Evolutionary conservation across 2,888 invertebrate species (phyloP).

Genomic region (Trachelus stipa): DNA sequence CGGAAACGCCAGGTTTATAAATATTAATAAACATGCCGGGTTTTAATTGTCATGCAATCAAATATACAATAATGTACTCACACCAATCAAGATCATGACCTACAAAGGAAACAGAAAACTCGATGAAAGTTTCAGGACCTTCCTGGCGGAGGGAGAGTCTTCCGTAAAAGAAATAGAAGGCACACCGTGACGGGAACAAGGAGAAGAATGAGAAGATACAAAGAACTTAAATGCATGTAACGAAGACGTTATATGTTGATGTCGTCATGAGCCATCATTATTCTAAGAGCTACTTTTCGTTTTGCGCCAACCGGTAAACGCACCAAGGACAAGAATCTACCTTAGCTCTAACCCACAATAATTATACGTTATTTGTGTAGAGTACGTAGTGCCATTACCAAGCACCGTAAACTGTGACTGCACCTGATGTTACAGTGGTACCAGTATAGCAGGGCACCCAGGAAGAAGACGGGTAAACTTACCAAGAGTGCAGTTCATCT

Average conservation of each 20-base stretch:
- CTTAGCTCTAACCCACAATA: not conserved
- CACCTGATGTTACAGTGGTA: not conserved
- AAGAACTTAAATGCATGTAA: not conserved
- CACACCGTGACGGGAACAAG: not conserved
- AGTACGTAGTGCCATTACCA: not conserved
- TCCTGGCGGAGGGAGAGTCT: not conserved
- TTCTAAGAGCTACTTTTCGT: not conserved
- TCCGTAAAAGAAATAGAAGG: not conserved
- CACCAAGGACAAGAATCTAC: not conserved
- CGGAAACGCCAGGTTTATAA: not conserved
- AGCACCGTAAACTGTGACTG: not conserved
- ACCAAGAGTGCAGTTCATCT: constrained; percentile 78
- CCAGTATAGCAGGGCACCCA: not conserved
- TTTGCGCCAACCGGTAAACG: not conserved
- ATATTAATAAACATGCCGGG: not conserved
- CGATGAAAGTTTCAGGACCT: not conserved
- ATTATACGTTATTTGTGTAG: not conserved
- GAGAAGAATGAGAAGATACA: not conserved
- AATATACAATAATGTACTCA: constrained; percentile 52
- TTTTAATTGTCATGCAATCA: constrained; percentile 17
- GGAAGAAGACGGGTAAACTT: constrained; percentile 41
- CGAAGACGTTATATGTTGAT: not conserved
- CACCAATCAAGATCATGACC: constrained; percentile 58
- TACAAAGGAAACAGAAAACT: constrained; percentile 44
- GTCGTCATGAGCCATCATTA: not conserved